Percentiles rank a stretch among this genome's conserved stretches.
phyloP scores from a whole-genome alignment of 2,113 vertebrate species.

The Siniperca chuatsi region DNA sequence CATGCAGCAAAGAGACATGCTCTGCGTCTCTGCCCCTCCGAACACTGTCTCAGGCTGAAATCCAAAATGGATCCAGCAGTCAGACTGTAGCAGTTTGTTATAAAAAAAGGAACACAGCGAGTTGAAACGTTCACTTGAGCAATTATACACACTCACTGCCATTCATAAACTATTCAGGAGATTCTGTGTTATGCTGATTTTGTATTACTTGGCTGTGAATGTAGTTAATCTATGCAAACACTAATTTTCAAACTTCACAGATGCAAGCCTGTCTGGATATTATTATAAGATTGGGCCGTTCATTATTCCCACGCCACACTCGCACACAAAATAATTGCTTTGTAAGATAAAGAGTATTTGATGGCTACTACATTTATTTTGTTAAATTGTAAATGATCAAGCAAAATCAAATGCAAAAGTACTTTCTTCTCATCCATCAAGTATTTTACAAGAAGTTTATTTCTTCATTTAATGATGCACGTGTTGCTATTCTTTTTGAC shows the following conservation, averaged over 20 bases:
- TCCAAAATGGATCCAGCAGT: slow-evolving; percentile 1
- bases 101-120: background rate
- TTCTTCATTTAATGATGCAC: background rate
- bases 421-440: background rate
- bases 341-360: background rate
- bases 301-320: background rate
- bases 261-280: background rate
- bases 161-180: slow-evolving; percentile 4
- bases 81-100: background rate
- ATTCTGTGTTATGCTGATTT: background rate
- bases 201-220: slow-evolving; percentile 16
- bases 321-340: background rate
- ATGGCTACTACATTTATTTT: background rate
- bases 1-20: background rate
- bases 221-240: slow-evolving; percentile 16
- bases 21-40: background rate
- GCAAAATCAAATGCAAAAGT: background rate
- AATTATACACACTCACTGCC: slow-evolving; percentile 1
- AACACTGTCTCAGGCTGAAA: background rate
- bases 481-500: background rate
- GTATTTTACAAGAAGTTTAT: background rate
- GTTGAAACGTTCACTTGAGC: background rate
- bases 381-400: background rate
- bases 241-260: background rate
- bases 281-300: background rate